Base-by-base conservation (phyloP, 2,113 vertebrate genomes). In the Rhinopithecus roxellana region DNA sequence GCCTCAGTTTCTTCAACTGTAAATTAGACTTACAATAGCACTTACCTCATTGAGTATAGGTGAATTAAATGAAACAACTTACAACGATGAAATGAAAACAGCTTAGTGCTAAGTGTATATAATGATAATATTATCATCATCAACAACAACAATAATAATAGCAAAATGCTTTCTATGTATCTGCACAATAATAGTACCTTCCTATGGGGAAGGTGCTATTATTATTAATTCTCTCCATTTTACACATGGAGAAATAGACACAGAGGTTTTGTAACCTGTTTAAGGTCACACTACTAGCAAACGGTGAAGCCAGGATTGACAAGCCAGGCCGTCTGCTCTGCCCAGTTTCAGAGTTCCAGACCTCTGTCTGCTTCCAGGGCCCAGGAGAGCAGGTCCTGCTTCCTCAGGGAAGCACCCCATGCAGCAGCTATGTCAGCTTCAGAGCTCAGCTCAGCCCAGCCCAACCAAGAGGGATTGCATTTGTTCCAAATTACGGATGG, bases 401-500 rank as follows among this genome's bases (percentile, higher is more conserved):
- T 87, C 52, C 43, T 78, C 16, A 12, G 8, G 40, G 30, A 93
- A 20, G 27, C 11, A 75, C 13, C 59, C 30, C 11, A 82, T 59
- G 17, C 25, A 88, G 81, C 80, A 93, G 59, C 38, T 25, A 3
- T 89, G 5, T 81, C 67, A 45, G 79, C 80, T 97, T 59, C 67
- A 14, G 57, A 95, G 20, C 6, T 61, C 8, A 5, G 25, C 17
- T 25, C 20, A 78, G 12, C 79, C 48, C 32, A 61, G 64, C 18
- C 23, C 43, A 59, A 94, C 45, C 13, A 70, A 55, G 23, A 86
- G 38, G 59, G n/a, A 78, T 12, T 57, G 92, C 96, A 98, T 98
- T 98, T 98, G 97, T 98, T 98, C 95, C 81, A 67, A 96, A 98
- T 98, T 98, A 98, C 93, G 48, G 52, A 78, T 72, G 32, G 89